Evolutionary conservation across 2,113 vertebrate species (phyloP).

Genomic region (Willisornis vidua): DNA sequence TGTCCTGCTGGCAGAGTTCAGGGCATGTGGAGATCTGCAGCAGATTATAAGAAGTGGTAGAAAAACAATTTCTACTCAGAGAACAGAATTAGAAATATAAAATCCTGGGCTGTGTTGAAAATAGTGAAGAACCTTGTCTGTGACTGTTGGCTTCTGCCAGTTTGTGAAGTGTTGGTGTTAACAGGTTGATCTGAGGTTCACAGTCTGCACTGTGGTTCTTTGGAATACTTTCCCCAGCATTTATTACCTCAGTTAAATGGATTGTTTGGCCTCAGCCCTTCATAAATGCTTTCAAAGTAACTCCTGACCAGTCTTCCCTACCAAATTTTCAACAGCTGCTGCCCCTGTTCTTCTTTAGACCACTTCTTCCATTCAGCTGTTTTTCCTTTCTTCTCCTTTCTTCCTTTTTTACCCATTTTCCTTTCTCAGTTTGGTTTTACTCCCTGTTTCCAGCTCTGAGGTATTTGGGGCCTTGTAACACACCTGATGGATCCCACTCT

Average conservation of each 20-base stretch:
- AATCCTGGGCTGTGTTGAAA: background rate
- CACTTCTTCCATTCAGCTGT: background rate
- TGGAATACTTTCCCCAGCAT: background rate
- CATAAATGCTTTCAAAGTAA: background rate
- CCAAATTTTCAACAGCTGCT: background rate
- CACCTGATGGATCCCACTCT: background rate
- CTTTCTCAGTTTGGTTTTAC: background rate
- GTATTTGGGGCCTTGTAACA: background rate
- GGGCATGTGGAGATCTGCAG: fast-evolving
- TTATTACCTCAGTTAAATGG: background rate
- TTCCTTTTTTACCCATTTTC: background rate
- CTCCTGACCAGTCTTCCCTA: background rate
- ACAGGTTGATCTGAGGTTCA: background rate
- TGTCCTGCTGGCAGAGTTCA: background rate
- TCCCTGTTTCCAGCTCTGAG: background rate
- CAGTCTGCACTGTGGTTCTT: background rate
- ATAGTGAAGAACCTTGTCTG: background rate
- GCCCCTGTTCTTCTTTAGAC: background rate
- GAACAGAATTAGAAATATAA: background rate
- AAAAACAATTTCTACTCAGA: background rate
- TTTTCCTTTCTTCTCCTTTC: background rate
- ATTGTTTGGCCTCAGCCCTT: background rate
- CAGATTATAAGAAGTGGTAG: background rate
- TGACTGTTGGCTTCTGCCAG: background rate
- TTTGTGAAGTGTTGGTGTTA: background rate